phyloP scores from a whole-genome alignment of 2,888 invertebrate species.

The Tortricodes alternella region DNA sequence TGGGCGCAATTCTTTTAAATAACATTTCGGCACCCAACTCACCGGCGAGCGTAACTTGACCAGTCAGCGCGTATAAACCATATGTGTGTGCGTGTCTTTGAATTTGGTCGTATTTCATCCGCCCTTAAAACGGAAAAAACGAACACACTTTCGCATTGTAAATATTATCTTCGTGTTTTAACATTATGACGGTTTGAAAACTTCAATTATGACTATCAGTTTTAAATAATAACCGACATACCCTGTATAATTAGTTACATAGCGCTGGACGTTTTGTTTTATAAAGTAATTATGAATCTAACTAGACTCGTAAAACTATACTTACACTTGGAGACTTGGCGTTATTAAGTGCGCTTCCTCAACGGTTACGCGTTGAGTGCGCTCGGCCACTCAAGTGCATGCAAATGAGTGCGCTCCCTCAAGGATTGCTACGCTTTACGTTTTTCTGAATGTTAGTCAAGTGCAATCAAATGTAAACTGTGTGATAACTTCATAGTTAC shows the following conservation, averaged over 20 bases:
- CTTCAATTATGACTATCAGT: too few relatives aligned
- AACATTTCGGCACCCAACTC: too few relatives aligned
- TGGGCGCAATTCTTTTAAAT: too few relatives aligned
- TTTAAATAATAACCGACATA: too few relatives aligned
- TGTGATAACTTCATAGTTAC: background rate
- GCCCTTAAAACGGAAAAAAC: background rate
- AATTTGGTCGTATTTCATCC: too few relatives aligned
- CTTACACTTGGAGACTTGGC: background rate
- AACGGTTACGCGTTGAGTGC: constrained; percentile 3
- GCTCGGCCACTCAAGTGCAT: constrained; percentile 7
- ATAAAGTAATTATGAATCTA: too few relatives aligned
- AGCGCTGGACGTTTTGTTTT: too few relatives aligned
- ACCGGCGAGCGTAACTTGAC: too few relatives aligned
- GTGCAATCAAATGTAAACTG: background rate
- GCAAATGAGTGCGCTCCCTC: constrained; percentile 44
- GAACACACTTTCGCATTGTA: background rate
- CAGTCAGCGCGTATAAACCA: too few relatives aligned
- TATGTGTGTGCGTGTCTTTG: too few relatives aligned
- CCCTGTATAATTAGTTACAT: background rate
- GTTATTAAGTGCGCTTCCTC: constrained; percentile 12
- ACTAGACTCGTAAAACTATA: background rate
- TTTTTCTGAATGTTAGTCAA: background rate
- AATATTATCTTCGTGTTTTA: background rate
- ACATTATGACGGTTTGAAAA: too few relatives aligned
- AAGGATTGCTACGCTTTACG: background rate